Base-by-base conservation (phyloP, 2,113 vertebrate genomes). In the Gymnobelideus leadbeateri region DNA sequence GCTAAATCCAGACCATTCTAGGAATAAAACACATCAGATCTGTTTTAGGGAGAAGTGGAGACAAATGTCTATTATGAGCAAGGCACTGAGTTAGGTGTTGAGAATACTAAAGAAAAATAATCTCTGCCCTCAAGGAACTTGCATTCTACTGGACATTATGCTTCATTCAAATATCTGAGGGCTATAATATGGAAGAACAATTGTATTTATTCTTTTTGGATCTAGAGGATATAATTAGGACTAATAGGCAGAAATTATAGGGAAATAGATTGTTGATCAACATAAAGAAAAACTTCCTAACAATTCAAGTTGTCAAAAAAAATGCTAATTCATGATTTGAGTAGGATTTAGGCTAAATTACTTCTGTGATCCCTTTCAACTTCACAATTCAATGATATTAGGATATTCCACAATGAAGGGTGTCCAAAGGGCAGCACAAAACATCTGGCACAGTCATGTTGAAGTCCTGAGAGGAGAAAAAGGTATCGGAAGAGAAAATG, bases 381-480 rank as follows among this genome's bases (percentile, higher is more conserved):
- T 84, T 16, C 19, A 84, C 37, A 21, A 43, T 84, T 43, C 14
- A 21, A 43, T 21, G 37, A 77, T 43, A 21, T 8, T 77, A 43
- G 68, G 14, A 16, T 77, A 43, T 77, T 77, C n/a, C 68, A 43
- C n/a, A 89, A 0, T 14, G n/a, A 46, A 28, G 49, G 37, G 46
- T 89, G 3, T 12, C 68, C 11, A 16, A 8, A 8, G 50, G 19
- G 89, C 8, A 16, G 43, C 12, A 31, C 2, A 37, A 51, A 31
- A 26, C 3, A 49, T 0, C 0, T 3, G 26, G 2, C 19, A 51
- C 46, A 31, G 53, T 37, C 50, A 24, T 77, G 14, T 2, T 25
- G 37, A 11, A 3, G 28, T 24, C 37, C 46, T 2, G 0, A 26
- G 1, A 19, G 23, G n/a, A 24, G 16, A 5, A 77, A 51, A 31